phyloP scores from a whole-genome alignment of 2,113 vertebrate species.

The Regulus satrapa region DNA sequence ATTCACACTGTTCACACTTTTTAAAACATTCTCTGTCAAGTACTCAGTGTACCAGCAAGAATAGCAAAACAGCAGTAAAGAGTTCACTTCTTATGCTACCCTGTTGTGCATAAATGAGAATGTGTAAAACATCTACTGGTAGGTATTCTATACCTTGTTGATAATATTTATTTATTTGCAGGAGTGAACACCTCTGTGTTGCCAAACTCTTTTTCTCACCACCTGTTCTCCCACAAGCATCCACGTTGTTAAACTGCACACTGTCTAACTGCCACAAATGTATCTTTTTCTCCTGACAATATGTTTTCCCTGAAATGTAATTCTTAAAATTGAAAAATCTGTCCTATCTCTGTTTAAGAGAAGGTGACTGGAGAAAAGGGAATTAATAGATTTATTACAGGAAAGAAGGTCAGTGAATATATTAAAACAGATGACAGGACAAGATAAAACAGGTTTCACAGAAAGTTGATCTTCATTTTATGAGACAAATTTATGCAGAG shows the following conservation, averaged over 20 bases:
- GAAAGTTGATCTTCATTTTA: not conserved
- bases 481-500: not conserved
- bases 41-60: not conserved
- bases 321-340: not conserved
- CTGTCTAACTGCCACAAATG: not conserved
- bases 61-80: not conserved
- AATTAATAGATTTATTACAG: not conserved
- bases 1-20: not conserved
- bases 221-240: not conserved
- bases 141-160: not conserved
- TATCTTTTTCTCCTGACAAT: not conserved
- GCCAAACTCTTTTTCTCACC: not conserved
- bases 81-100: not conserved
- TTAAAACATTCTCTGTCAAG: not conserved
- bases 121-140: not conserved
- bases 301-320: not conserved
- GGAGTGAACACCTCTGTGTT: not conserved
- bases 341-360: not conserved
- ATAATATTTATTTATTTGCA: not conserved
- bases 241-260: not conserved
- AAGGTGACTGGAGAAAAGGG: not conserved
- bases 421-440: not conserved
- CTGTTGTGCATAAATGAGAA: not conserved
- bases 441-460: not conserved
- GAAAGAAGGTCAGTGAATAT: not conserved